These are phyloP conservation scores for Pituophis catenifer DNA, from an alignment of 2,113 vertebrate genomes.

Conservation along the genomic window DNA sequence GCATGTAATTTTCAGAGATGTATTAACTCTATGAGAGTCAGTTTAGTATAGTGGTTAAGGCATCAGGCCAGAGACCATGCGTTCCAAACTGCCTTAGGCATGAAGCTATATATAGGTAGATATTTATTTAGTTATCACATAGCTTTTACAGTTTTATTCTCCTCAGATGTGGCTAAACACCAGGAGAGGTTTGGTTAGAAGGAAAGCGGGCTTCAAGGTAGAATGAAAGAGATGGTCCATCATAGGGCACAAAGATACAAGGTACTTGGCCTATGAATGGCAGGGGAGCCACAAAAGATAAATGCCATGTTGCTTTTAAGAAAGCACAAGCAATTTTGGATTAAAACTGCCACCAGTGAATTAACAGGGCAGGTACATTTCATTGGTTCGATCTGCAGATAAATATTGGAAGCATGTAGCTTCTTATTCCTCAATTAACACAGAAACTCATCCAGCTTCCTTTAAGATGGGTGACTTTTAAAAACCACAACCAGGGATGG, in stretches of 20 bases:
- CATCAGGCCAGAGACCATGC: neutral
- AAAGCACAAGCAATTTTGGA: neutral
- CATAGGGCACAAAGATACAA: neutral
- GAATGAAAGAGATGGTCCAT: neutral
- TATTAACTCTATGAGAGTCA: neutral
- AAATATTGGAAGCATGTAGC: neutral
- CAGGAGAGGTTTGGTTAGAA: neutral
- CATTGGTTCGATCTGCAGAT: neutral
- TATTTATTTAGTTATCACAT: neutral
- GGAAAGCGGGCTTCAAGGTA: neutral
- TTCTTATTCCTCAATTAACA: slow-evolving; percentile 28
- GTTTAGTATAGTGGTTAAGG: neutral
- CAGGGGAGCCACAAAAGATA: neutral
- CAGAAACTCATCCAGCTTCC: neutral
- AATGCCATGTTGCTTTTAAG: neutral
- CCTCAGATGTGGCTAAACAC: neutral
- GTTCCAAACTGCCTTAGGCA: neutral
- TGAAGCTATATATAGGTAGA: neutral
- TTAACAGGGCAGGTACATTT: neutral
- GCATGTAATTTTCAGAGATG: neutral
- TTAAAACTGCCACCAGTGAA: neutral
- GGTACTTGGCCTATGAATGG: neutral
- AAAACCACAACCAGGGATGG: too few species aligned
- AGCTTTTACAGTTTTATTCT: neutral
- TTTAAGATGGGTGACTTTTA: neutral